phyloP scores from a whole-genome alignment of 35 echinoderm and acorn worm species.

The Lytechinus pictus region DNA sequence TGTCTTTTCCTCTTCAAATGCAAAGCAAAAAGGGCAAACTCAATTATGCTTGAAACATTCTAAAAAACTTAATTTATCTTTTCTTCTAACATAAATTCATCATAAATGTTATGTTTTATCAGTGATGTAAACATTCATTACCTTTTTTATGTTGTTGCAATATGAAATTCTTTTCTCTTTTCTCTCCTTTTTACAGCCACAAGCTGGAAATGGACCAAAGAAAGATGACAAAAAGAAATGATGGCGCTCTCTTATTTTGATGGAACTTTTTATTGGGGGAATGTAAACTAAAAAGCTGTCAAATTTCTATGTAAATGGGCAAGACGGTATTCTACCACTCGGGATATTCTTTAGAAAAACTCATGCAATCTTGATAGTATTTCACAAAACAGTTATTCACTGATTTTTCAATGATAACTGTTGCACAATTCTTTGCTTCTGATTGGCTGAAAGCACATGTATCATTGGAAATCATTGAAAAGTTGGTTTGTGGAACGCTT shows the following conservation, averaged over 20 bases:
- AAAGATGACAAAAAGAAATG: constrained; percentile 42
- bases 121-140: too few species aligned
- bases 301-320: neutral
- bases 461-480: too few species aligned
- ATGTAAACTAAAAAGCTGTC: neutral
- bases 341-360: neutral
- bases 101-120: too few species aligned
- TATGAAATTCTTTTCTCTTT: neutral
- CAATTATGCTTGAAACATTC: too few species aligned
- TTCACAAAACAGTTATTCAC: neutral
- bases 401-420: neutral
- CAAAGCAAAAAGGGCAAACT: too few species aligned
- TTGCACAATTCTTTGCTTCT: too few species aligned
- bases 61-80: too few species aligned
- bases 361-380: neutral
- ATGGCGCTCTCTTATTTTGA: neutral
- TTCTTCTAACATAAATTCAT: too few species aligned
- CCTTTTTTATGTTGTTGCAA: too few species aligned
- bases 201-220: constrained; percentile 55
- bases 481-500: too few species aligned
- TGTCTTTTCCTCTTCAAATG: too few species aligned
- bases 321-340: neutral
- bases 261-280: neutral
- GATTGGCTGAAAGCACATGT: too few species aligned
- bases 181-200: constrained; percentile 25